phyloP scores from a whole-genome alignment of 2,113 vertebrate species.

The Alethe diademata region DNA sequence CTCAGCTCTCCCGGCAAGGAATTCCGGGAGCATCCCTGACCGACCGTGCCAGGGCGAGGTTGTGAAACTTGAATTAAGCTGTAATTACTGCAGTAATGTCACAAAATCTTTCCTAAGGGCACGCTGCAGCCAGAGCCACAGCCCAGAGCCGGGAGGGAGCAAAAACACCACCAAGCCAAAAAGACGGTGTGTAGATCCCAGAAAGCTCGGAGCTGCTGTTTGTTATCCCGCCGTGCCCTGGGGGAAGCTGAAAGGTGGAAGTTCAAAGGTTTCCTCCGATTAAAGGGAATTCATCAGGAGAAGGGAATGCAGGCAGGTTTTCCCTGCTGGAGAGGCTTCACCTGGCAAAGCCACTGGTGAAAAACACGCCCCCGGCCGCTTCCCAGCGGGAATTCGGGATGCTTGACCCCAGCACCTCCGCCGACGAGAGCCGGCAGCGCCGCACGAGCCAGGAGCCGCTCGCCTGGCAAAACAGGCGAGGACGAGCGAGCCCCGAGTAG shows the following conservation, averaged over 20 bases:
- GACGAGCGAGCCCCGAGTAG: not conserved
- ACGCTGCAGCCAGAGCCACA: conserved; percentile 20
- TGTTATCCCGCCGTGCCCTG: too few relatives aligned
- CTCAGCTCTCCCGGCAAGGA: not conserved
- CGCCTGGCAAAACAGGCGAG: not conserved
- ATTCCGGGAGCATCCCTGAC: not conserved
- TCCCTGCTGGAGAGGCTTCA: not conserved
- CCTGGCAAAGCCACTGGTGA: not conserved
- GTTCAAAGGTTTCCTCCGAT: not conserved
- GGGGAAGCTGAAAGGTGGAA: not conserved
- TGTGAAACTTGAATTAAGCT: conserved; percentile 53
- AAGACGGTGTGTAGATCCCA: not conserved
- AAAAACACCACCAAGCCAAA: not conserved
- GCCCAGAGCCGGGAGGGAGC: not conserved
- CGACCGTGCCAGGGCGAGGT: not conserved
- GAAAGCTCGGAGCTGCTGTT: not conserved
- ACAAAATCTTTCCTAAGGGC: conserved; percentile 52
- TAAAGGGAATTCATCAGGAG: not conserved
- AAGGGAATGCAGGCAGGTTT: not conserved
- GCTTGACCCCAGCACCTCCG: not conserved
- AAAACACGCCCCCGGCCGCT: not conserved
- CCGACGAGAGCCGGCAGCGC: not conserved
- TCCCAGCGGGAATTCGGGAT: not conserved
- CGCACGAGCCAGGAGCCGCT: not conserved
- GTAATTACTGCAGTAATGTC: conserved; percentile 30